These are phyloP conservation scores for Choloepus didactylus DNA, from an alignment of 2,797 vertebrate species.

Conservation along the genomic window DNA sequence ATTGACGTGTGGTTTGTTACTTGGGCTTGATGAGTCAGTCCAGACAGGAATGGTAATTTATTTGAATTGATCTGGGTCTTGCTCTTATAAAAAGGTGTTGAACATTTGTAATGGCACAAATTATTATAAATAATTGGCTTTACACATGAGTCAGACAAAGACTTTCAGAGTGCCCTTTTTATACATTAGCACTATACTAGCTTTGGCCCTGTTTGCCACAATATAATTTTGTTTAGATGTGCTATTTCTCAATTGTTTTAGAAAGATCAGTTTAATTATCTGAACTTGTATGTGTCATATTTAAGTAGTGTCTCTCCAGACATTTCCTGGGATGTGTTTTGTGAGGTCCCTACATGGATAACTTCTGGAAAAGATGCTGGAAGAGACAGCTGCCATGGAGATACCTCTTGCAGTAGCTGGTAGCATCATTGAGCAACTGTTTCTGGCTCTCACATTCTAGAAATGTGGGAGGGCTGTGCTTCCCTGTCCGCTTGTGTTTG, in stretches of 20 bases:
- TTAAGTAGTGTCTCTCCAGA: neutral
- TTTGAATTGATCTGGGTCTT: constrained; percentile 53
- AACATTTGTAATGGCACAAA: constrained; percentile 41
- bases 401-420: neutral
- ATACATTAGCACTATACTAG: neutral
- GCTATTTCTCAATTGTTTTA: neutral
- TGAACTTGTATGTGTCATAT: neutral
- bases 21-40: constrained; percentile 55
- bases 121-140: constrained; percentile 68
- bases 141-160: neutral
- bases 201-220: neutral
- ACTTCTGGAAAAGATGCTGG: neutral
- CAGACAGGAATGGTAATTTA: constrained; percentile 73
- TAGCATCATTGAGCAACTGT: neutral
- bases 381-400: neutral
- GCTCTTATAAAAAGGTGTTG: constrained; percentile 50
- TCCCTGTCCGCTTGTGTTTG: neutral
- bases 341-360: neutral
- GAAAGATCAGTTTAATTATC: neutral
- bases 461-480: neutral
- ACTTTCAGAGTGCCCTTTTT: neutral
- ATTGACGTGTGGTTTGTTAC: constrained; percentile 73
- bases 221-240: constrained; percentile 25
- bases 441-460: neutral
- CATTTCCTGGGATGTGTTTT: constrained; percentile 11